These are phyloP conservation scores for Sardina pilchardus DNA, from an alignment of 2,113 vertebrate genomes.

Conservation along the genomic window DNA sequence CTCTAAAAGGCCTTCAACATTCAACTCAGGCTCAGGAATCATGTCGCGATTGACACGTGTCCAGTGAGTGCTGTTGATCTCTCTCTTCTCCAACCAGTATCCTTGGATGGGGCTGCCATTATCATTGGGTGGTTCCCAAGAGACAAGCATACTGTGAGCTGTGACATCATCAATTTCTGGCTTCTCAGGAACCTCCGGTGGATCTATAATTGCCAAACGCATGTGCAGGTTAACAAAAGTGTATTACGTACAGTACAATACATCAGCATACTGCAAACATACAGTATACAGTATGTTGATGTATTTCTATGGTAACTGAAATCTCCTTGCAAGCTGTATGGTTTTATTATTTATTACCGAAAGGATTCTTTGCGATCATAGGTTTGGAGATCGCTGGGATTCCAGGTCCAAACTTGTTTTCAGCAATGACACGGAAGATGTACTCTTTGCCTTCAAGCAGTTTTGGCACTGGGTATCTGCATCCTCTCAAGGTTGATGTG, in stretches of 20 bases:
- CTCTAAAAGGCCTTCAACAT: conserved; percentile 86
- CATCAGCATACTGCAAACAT: too few species aligned
- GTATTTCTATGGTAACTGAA: not conserved
- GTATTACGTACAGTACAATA: not conserved
- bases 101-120: conserved; percentile 94
- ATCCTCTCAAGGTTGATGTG: conserved; percentile 86
- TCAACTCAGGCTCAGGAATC: conserved; percentile 76
- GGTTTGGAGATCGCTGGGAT: conserved; percentile 89
- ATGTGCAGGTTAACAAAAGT: conserved; percentile 31
- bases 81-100: conserved; percentile 96
- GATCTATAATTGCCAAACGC: conserved; percentile 73
- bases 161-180: conserved; percentile 85
- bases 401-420: conserved; percentile 90
- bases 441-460: conserved; percentile 96
- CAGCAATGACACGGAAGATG: conserved; percentile 90
- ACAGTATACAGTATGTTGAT: not conserved
- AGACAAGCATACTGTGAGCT: conserved; percentile 88
- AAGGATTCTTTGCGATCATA: conserved; percentile 89
- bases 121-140: conserved; percentile 91
- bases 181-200: conserved; percentile 91
- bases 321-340: not conserved
- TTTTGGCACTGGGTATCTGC: conserved; percentile 89
- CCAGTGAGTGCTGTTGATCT: conserved; percentile 96
- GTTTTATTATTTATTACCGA: conserved; percentile 84
- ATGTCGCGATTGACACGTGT: conserved; percentile 86